phyloP scores from a whole-genome alignment of 2,113 vertebrate species.

The Lamprologus tigripictilis region DNA sequence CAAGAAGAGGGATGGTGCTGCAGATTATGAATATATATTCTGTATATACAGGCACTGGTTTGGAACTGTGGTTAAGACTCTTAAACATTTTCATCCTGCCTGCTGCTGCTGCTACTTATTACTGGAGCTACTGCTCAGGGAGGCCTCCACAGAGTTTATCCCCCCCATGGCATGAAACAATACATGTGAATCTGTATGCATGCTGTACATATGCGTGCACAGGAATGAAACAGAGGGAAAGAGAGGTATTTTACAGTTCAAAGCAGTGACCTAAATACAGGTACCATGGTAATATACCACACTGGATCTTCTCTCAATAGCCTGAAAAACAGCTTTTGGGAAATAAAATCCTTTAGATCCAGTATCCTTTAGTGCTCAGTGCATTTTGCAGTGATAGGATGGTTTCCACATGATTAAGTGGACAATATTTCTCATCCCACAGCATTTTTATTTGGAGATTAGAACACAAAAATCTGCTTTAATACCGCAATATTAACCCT shows the following conservation, averaged over 20 bases:
- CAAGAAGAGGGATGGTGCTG: not conserved
- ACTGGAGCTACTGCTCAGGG: not conserved
- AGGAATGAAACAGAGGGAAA: not conserved
- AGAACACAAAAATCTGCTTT: not conserved
- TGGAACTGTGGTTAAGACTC: not conserved
- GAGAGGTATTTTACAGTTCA: conserved; percentile 33
- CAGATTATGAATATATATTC: not conserved
- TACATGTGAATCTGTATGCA: conserved; percentile 5
- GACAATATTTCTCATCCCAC: not conserved
- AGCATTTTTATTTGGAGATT: not conserved
- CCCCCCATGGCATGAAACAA: conserved; percentile 6
- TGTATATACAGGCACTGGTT: not conserved
- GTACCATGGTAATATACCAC: conserved; percentile 19
- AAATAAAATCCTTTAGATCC: not conserved
- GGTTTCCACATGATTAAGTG: not conserved
- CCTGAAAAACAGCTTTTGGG: not conserved
- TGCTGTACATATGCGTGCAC: not conserved
- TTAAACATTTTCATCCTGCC: not conserved
- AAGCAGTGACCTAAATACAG: conserved; percentile 65
- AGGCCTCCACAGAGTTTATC: not conserved
- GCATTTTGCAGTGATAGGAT: not conserved
- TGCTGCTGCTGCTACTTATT: not conserved
- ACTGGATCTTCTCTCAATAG: not conserved
- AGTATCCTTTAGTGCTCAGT: not conserved
- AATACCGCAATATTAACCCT: not conserved